Evolutionary conservation across 2,113 vertebrate species (phyloP).

Genomic region (Rhynchopsitta pachyrhyncha): DNA sequence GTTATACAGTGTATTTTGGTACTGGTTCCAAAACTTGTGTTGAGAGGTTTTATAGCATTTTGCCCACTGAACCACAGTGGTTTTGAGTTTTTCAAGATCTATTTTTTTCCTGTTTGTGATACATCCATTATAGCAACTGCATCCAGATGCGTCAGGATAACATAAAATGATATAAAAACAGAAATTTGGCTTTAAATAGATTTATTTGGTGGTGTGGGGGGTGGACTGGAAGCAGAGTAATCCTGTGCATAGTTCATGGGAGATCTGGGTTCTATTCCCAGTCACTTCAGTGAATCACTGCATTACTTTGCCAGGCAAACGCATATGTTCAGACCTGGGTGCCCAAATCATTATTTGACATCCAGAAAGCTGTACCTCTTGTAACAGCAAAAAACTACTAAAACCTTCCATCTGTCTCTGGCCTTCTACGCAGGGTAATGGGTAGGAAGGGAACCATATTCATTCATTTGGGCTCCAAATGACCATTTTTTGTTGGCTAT

Average conservation of each 20-base stretch:
- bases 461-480: neutral
- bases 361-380: neutral
- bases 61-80: neutral
- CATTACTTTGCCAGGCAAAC: neutral
- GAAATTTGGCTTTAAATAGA: conserved; percentile 16
- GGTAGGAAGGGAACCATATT: neutral
- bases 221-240: neutral
- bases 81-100: neutral
- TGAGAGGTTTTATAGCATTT: neutral
- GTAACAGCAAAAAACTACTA: neutral
- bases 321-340: neutral
- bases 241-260: neutral
- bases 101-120: conserved; percentile 8
- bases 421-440: neutral
- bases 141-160: neutral
- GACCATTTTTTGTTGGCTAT: neutral
- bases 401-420: neutral
- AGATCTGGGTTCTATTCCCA: neutral
- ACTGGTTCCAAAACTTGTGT: neutral
- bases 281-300: neutral
- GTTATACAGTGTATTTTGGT: neutral
- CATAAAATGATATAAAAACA: neutral
- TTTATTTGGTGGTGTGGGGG: conserved; percentile 1
- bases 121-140: neutral
- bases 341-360: neutral